Conservation (phyloP, 2,888 invertebrate species). For the Caenorhabditis becei region DNA sequence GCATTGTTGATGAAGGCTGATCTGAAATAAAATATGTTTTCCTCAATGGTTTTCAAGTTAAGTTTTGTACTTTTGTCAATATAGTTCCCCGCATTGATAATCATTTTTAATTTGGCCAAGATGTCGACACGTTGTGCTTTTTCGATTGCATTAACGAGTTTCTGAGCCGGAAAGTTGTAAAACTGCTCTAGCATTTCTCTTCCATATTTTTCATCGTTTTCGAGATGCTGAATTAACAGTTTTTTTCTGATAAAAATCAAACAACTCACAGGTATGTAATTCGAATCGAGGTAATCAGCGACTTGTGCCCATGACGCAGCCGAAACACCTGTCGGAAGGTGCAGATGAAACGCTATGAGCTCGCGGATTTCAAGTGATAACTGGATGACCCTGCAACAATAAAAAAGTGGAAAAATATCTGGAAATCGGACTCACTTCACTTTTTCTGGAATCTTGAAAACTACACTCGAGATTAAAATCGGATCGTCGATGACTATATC, state of each 20-base stretch:
- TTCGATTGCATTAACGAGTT: slow-evolving; percentile 35
- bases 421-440: too few species aligned
- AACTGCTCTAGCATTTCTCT: slow-evolving; percentile 17
- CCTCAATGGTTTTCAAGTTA: too few species aligned
- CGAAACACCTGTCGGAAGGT: slow-evolving; percentile 5
- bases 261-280: slow-evolving; percentile 2
- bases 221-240: slow-evolving; percentile 29
- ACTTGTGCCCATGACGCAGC: slow-evolving; percentile 23
- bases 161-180: slow-evolving; percentile 24
- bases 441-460: slow-evolving; percentile 6
- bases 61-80: background rate
- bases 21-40: too few species aligned
- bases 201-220: background rate
- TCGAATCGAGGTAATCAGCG: background rate
- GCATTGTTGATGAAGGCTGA: too few species aligned
- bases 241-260: background rate
- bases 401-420: background rate
- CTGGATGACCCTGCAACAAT: slow-evolving; percentile 13
- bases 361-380: slow-evolving; percentile 19
- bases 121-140: slow-evolving; percentile 52
- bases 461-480: background rate
- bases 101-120: slow-evolving; percentile 33
- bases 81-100: slow-evolving; percentile 3
- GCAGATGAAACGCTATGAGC: background rate
- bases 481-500: slow-evolving; percentile 22